Base-by-base conservation (phyloP, 2,888 invertebrate species). In the Xestoiulus laeticollis region DNA sequence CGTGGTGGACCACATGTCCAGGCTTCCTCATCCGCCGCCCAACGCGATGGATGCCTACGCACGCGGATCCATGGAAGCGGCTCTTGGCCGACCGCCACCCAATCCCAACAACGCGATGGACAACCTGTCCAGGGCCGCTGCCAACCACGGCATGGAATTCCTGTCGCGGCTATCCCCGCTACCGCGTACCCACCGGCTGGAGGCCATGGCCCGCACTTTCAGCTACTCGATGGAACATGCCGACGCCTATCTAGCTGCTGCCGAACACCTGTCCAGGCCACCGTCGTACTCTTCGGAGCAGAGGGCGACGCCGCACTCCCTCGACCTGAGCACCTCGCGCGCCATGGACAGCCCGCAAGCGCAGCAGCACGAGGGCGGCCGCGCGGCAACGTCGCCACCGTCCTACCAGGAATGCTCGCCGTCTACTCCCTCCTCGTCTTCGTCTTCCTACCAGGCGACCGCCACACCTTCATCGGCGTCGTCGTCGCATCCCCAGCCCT, bases 351-450 rank as follows among this genome's bases (percentile, higher is more conserved):
- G 43, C n/a, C 87, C 78, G n/a, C 48, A 14, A 32, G 43, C 83
- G 84, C 22, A 83, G 22, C 26, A 43, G 53, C 30, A 84, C 87
- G 30, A 30, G 19, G 38, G 44, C 26, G 33, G 87, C 16, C 84
- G 43, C 0, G 32, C n/a, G 10, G 33, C 84, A 0, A 12, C 82
- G 26, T 87, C 87, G 22, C 85, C 87, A 19, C 85, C 32, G 30
- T 43, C 44, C 22, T 87, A 87, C 78, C 85, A 84, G 53, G 87
- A 87, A 85, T 87, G 87, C 53, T 44, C 87, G 30, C 85, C 87
- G 33, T 48, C 87, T 8, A 87, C 84, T 68, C 38, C 87, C 33
- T 53, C 78, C 78, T 38, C 82, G 38, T 68, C 87, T 78, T 87
- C 82, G 38, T 68, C 87, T 78, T 87, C 78, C 82, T 78, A 38